phyloP scores from a whole-genome alignment of 2,797 vertebrate genomes.

The Muraenolepis orangiensis region DNA sequence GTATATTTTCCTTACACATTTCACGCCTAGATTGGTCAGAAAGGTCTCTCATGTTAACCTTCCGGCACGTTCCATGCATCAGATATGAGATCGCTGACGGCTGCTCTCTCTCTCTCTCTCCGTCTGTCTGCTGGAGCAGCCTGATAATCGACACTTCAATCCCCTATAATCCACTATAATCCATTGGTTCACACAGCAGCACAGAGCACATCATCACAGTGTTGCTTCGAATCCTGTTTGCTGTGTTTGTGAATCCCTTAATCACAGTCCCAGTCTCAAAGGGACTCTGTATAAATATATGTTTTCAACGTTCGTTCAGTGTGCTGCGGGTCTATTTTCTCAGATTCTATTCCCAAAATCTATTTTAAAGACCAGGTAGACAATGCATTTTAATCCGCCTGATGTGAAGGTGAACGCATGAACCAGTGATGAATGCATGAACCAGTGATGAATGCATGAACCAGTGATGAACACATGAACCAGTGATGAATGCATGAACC shows the following conservation, averaged over 20 bases:
- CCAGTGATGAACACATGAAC: too few relatives aligned
- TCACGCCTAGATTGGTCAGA: not conserved
- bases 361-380: not conserved
- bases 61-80: conserved; percentile 12
- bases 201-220: not conserved
- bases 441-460: not conserved
- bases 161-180: too few relatives aligned
- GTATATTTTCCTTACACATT: not conserved
- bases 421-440: conserved; percentile 7
- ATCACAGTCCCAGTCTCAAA: not conserved
- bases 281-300: not conserved
- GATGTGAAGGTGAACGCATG: not conserved
- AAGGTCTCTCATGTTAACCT: conserved; percentile 21
- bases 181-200: not conserved
- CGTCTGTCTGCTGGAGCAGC: conserved; percentile 17
- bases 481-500: not conserved
- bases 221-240: not conserved
- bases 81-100: conserved; percentile 18
- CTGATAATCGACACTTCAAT: too few relatives aligned
- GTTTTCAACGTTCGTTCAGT: not conserved
- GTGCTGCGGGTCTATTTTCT: not conserved
- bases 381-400: not conserved
- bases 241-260: not conserved
- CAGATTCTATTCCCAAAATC: too few relatives aligned
- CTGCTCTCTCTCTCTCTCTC: conserved; percentile 2